phyloP scores from a whole-genome alignment of 2,113 vertebrate species.

The Clarias macrocephalus region DNA sequence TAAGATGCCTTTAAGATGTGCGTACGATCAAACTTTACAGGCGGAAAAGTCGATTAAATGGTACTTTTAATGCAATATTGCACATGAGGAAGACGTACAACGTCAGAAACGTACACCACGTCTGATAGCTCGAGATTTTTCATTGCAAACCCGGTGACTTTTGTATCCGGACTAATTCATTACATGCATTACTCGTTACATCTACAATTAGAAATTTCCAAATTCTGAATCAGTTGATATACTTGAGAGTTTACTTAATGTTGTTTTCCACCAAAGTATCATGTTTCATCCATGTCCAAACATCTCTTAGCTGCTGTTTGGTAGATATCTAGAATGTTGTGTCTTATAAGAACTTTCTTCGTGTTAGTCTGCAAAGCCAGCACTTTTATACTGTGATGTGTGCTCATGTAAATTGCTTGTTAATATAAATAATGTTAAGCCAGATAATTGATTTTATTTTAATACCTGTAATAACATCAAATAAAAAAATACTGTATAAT shows the following conservation, averaged over 20 bases:
- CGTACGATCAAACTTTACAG: slow-evolving; percentile 46
- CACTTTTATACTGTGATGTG: slow-evolving; percentile 53
- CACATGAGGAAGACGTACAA: slow-evolving; percentile 25
- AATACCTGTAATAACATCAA: not conserved
- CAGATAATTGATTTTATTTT: slow-evolving; percentile 39
- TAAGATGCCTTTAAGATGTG: slow-evolving; percentile 54
- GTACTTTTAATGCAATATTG: slow-evolving; percentile 37
- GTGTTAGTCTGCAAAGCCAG: slow-evolving; percentile 42
- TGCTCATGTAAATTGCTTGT: slow-evolving; percentile 20
- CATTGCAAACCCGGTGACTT: not conserved
- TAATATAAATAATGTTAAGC: slow-evolving; percentile 22
- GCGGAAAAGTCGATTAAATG: not conserved
- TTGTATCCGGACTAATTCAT: not conserved
- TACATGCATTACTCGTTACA: too few relatives aligned
- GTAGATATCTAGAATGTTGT: slow-evolving; percentile 44
- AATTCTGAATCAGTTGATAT: not conserved
- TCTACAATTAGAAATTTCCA: not conserved
- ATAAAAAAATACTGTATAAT: not conserved
- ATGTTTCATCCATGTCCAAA: not conserved
- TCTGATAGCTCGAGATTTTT: not conserved
- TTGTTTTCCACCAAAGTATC: not conserved
- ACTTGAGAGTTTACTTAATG: not conserved
- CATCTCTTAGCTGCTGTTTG: slow-evolving; percentile 1
- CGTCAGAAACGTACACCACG: slow-evolving; percentile 10
- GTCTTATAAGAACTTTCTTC: slow-evolving; percentile 50